Evolutionary conservation across 2,797 vertebrate species (phyloP).

Genomic region (Sebastes jordani): DNA sequence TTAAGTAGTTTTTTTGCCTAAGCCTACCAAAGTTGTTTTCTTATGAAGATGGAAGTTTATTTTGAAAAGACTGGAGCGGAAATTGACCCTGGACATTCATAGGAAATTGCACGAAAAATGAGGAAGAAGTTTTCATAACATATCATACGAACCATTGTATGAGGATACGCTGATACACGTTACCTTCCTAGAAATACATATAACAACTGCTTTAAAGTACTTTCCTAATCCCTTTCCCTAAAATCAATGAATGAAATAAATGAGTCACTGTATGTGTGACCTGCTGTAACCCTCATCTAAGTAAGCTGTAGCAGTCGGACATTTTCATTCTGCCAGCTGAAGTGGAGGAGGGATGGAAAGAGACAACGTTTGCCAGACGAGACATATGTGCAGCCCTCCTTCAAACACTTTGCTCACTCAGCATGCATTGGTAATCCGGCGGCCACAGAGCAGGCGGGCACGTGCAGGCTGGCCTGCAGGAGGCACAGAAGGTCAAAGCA

Average conservation of each 20-base stretch:
- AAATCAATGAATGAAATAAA: background rate
- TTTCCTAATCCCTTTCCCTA: background rate
- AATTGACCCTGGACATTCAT: too few relatives aligned
- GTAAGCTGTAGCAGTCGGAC: background rate
- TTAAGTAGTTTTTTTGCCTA: fast-evolving
- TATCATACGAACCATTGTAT: too few relatives aligned
- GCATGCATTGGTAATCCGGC: conserved; percentile 22
- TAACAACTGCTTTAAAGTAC: background rate
- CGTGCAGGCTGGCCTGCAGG: conserved; percentile 26
- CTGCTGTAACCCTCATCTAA: background rate
- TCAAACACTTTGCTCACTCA: conserved; percentile 16
- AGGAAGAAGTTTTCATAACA: too few relatives aligned
- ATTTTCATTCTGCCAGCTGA: background rate
- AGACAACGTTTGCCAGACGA: background rate
- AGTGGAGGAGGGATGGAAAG: background rate
- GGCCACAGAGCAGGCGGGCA: conserved; percentile 12
- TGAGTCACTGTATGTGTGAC: background rate
- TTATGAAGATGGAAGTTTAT: too few relatives aligned
- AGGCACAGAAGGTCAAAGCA: conserved; percentile 47
- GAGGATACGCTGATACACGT: background rate
- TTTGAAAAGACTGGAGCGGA: too few relatives aligned
- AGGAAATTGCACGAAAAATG: too few relatives aligned
- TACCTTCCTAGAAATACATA: background rate
- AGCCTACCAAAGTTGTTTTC: too few relatives aligned
- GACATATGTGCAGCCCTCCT: conserved; percentile 27